These are phyloP conservation scores for Nymphalis polychloros DNA, from an alignment of 2,888 invertebrate genomes.

Conservation along the genomic window DNA sequence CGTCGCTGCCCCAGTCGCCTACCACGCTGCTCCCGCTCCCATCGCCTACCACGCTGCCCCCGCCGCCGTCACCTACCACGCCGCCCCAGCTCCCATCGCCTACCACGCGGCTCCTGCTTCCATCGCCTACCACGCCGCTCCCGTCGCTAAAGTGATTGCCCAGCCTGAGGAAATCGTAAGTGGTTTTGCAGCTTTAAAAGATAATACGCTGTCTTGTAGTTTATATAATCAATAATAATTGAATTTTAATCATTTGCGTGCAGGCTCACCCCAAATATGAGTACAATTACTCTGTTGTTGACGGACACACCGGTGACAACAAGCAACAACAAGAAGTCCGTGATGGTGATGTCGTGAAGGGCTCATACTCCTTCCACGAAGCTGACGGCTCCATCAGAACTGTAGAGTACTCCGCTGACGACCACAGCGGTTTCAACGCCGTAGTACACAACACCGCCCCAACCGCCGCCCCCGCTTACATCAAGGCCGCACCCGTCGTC, in stretches of 20 bases:
- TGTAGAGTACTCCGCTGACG: constrained; percentile 75
- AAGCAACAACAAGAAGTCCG: constrained; percentile 73
- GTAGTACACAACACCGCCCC: constrained; percentile 65
- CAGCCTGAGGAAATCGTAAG: constrained; percentile 48
- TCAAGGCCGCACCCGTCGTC: constrained; percentile 57
- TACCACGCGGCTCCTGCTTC: constrained; percentile 38
- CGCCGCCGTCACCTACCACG: constrained; percentile 51
- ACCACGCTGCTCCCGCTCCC: constrained; percentile 48
- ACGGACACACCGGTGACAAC: constrained; percentile 77
- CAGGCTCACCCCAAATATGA: constrained; percentile 63
- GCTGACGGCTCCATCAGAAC: constrained; percentile 76
- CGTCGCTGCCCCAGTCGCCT: constrained; percentile 42
- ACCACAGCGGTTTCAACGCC: constrained; percentile 72
- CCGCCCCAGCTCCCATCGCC: constrained; percentile 37
- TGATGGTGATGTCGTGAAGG: constrained; percentile 76
- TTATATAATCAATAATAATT: not conserved
- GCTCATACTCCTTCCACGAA: constrained; percentile 74
- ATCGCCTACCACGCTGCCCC: constrained; percentile 48
- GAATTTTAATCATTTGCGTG: constrained; percentile 1
- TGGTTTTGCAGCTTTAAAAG: not conserved
- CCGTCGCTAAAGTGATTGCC: constrained; percentile 42
- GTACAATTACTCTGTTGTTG: constrained; percentile 76
- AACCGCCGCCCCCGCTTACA: constrained; percentile 54
- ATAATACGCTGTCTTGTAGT: not conserved
- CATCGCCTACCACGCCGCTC: constrained; percentile 42